Evolutionary conservation across 2,888 invertebrate genomes (phyloP), one percentile per base, ranked within the genome.

Genomic region (Amphipyra tragopoginis): DNA sequence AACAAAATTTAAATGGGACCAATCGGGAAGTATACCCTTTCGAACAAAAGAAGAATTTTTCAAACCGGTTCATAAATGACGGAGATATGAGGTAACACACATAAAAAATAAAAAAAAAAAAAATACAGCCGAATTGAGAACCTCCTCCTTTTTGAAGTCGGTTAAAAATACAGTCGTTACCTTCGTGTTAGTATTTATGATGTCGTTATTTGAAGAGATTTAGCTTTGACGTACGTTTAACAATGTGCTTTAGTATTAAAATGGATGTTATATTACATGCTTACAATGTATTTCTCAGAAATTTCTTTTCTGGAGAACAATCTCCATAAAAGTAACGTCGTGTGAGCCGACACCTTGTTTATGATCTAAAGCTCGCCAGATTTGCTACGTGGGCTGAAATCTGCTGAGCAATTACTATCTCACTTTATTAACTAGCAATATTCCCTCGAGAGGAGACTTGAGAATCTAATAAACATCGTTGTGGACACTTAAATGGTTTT

Each of bases 241-340:
- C 67, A 67, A 48, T 53, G 21, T 69, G 36, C 58, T 75, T 55
- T 9, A 65, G 57, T 64, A 74, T 69, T 77, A 61, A 77, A 65
- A 65, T 61, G n/a, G 53, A 77, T 65, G 49, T 63, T 53, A 50
- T 51, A 76, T 67, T 72, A 65, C 47, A 60, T 47, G 45, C 53
- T 73, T 44, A 59, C 42, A 40, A 60, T 39, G 60, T 75, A 75
- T 63, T 67, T 71, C 64, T 66, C 64, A 62, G 49, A 55, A 67
- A 62, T 62, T 76, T 66, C 60, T 75, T 79, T 72, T 65, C 69
- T 66, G 53, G 49, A 76, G 68, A 81, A 75, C 76, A 83, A 82
- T 81, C 77, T 79, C 69, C 79, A 81, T 84, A 81, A 84, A 82
- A 77, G 66, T 70, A 74, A 79, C 60, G 53, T 71, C 66, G 68